A percentile compares a stretch with the other conserved stretches of the same genome.
Conservation (phyloP, 2,888 invertebrate genomes). For the Pelosia muscerda region DNA sequence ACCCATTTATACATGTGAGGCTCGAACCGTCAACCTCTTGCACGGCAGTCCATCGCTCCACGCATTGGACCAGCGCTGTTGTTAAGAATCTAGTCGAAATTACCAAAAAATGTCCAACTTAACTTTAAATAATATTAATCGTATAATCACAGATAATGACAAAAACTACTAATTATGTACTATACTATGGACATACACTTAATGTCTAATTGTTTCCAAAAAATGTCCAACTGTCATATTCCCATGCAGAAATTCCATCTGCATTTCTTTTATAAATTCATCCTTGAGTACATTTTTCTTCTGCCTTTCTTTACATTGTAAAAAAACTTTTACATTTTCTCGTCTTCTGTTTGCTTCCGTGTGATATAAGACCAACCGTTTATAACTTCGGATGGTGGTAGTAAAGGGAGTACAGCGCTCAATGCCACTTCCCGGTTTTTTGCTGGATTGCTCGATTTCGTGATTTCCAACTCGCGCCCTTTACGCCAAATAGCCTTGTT, state of each 20-base stretch:
- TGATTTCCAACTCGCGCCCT: slow-evolving; percentile 24
- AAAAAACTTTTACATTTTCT: slow-evolving; percentile 2
- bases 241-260: not conserved
- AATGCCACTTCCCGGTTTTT: slow-evolving; percentile 26
- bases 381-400: slow-evolving; percentile 25
- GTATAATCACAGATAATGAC: too few relatives aligned
- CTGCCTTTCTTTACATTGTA: not conserved
- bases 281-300: not conserved
- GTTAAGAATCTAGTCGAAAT: too few relatives aligned
- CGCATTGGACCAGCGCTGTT: too few relatives aligned
- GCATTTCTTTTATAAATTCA: not conserved
- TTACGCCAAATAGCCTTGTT: slow-evolving; percentile 27
- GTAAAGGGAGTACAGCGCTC: slow-evolving; percentile 24
- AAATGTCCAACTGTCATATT: too few relatives aligned
- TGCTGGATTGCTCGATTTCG: slow-evolving; percentile 22
- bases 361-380: slow-evolving; percentile 31
- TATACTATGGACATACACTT: too few relatives aligned
- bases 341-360: slow-evolving; percentile 25
- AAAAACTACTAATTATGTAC: too few relatives aligned
- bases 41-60: too few relatives aligned
- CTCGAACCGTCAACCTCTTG: too few relatives aligned
- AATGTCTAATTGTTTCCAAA: too few relatives aligned
- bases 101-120: too few relatives aligned
- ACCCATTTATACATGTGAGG: too few relatives aligned
- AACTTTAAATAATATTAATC: too few relatives aligned